These are phyloP conservation scores for Butastur rufipennis DNA, from an alignment of 2,113 vertebrate species.

Conservation along the genomic window DNA sequence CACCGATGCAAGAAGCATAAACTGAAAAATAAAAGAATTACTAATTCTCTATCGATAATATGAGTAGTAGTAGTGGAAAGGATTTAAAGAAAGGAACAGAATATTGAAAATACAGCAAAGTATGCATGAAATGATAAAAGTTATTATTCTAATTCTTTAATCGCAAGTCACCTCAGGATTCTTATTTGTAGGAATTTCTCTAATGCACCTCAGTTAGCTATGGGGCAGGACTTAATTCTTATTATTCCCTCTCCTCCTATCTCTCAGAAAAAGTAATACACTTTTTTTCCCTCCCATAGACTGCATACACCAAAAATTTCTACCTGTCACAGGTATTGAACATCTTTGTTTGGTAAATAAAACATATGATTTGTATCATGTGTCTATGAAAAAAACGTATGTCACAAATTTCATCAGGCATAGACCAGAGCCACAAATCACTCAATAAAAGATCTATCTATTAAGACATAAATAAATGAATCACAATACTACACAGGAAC, in stretches of 20 bases:
- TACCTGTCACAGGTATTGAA: background rate
- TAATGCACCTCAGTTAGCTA: background rate
- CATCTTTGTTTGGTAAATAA: slow-evolving; percentile 22
- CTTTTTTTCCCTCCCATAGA: background rate
- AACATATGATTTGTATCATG: slow-evolving; percentile 34
- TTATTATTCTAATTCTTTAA: slow-evolving; percentile 8
- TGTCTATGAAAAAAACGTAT: background rate
- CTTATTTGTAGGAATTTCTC: background rate
- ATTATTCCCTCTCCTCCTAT: background rate
- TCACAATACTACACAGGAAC: background rate
- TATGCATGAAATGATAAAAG: background rate
- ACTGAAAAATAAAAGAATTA: background rate
- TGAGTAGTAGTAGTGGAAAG: background rate
- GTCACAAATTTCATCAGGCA: slow-evolving; percentile 34
- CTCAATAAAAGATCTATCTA: slow-evolving; percentile 8
- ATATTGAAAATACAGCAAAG: background rate
- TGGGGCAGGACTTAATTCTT: background rate
- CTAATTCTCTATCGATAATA: background rate
- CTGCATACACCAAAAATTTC: background rate
- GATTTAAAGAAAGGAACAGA: background rate
- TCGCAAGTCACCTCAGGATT: background rate
- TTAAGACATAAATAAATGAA: slow-evolving; percentile 30
- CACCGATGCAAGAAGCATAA: background rate
- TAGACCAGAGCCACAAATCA: background rate
- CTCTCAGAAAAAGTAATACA: background rate